These are phyloP conservation scores for Sebastes miniatus DNA, from an alignment of 2,797 vertebrate genomes.

Conservation along the genomic window DNA sequence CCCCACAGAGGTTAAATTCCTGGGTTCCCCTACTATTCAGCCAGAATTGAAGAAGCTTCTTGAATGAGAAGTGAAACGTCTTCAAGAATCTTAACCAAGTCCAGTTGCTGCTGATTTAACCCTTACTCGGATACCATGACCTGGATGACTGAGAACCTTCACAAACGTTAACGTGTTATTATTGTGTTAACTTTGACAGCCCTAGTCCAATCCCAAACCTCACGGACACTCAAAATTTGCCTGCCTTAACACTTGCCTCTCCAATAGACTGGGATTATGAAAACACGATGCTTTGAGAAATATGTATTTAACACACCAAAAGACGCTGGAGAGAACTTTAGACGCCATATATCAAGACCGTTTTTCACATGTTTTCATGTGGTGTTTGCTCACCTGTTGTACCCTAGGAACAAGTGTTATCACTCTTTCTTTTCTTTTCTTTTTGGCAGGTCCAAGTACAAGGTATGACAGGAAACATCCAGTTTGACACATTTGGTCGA, in stretches of 20 bases:
- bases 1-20: no score
- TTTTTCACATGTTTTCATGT: background rate
- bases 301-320: background rate
- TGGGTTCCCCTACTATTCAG: no score
- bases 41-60: no score
- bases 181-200: no score
- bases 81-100: no score
- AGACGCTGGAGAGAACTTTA: background rate
- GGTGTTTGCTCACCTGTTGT: background rate
- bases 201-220: background rate
- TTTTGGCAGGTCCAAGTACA: slow-evolving; percentile 92
- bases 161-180: no score
- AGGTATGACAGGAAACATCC: slow-evolving; percentile 99
- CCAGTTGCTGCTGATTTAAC: no score
- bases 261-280: background rate
- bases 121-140: background rate
- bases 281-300: no score
- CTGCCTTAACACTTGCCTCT: background rate
- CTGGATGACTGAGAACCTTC: no score
- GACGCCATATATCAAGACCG: background rate
- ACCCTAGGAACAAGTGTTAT: slow-evolving; percentile 12
- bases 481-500: slow-evolving; percentile 96
- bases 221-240: no score
- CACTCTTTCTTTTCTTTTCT: slow-evolving; percentile 36
- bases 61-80: no score